Evolutionary conservation across 2,113 vertebrate species (phyloP), one percentile per base, ranked within the genome.

Genomic region (Burhinus bistriatus): DNA sequence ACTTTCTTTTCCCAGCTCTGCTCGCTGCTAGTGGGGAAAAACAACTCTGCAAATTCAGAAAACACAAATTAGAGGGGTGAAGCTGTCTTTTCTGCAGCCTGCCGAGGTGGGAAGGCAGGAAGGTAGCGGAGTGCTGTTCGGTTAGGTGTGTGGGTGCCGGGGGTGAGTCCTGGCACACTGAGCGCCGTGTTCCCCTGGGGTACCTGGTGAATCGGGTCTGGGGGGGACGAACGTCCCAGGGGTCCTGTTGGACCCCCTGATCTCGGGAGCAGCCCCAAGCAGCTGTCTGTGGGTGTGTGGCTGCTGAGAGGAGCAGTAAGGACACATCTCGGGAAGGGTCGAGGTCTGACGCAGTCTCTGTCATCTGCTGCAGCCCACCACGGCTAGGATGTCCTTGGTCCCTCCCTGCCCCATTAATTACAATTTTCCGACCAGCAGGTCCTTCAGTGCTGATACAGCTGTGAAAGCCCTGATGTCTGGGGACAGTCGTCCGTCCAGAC

Each of bases 71-170:
- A 5, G 29, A 36, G 62, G 1, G 18, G 30, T 5, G 36, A 30
- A 30, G 7, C 22, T 21, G 44, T 2, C 13, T 40, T 16, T 29
- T 3, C 62, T 25, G 47, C 49, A 38, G 52, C 25, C 25, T 13
- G 59, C 6, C 1, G 4, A 15, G 75, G 6, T 1, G 49, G 62
- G 15, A 14, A 34, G 62, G 34, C 13, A 34, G 81, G 44, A 23
- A 25, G 57, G 47, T 22, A 25, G 11, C 1, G 0, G 25, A 3
- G 40, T 0, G 3, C 2, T 2, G 5, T 36, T 16, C 16, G 52
- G 14, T 10, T 7, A 4, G 12, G 72, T 34, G 12, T 22, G 36
- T 1, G 1, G 40, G 32, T 0, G 2, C 12, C 3, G 3, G 9
- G 52, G 15, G 2, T 22, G 38, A 16, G 26, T 23, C 52, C 23